These are phyloP conservation scores for Plecotus auritus DNA, from an alignment of 2,113 vertebrate species.

Conservation along the genomic window DNA sequence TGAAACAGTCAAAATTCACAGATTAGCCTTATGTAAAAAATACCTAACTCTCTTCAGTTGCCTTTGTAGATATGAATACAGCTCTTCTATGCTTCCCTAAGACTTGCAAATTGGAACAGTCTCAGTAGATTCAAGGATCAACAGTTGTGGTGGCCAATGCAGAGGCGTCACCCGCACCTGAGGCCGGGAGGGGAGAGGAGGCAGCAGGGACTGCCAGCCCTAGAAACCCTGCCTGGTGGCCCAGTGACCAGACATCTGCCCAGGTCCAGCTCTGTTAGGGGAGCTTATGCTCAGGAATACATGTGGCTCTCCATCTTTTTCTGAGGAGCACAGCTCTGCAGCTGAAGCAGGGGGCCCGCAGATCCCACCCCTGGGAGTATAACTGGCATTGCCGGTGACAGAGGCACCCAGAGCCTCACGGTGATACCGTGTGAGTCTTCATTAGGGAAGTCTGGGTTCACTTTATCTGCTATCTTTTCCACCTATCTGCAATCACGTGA, in stretches of 20 bases:
- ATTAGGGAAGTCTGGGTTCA: not conserved
- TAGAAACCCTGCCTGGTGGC: not conserved
- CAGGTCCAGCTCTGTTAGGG: not conserved
- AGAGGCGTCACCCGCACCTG: not conserved
- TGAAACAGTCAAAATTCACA: not conserved
- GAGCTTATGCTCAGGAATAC: not conserved
- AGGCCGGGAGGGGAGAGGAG: not conserved
- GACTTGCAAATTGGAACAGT: not conserved
- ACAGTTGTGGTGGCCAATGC: not conserved
- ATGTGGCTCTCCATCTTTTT: not conserved
- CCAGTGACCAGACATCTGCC: not conserved
- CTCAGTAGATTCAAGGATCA: not conserved
- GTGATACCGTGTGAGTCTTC: fast-evolving
- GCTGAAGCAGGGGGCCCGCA: not conserved
- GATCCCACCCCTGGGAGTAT: not conserved
- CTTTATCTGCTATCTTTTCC: not conserved
- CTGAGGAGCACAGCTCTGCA: not conserved
- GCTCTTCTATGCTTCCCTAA: not conserved
- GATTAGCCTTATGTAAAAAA: not conserved
- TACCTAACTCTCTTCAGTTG: not conserved
- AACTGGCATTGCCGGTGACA: fast-evolving
- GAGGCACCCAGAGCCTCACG: not conserved
- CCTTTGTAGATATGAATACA: not conserved
- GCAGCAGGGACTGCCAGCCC: not conserved
- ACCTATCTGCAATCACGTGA: not conserved